phyloP scores from a whole-genome alignment of 2,797 vertebrate genomes.

The Melopsittacus undulatus region DNA sequence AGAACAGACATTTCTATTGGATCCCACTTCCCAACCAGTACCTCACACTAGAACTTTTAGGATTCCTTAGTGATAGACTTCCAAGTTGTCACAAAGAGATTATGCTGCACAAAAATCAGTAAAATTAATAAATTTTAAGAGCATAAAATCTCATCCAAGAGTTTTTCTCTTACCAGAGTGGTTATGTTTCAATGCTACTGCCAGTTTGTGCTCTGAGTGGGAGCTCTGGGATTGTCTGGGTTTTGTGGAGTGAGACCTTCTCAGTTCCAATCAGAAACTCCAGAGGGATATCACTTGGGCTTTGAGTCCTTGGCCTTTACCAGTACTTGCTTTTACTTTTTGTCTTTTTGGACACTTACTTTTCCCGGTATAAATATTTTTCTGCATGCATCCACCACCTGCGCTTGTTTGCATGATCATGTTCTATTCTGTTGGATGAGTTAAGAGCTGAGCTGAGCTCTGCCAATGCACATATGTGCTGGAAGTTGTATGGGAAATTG shows the following conservation, averaged over 20 bases:
- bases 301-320: not conserved
- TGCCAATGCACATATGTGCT: constrained; percentile 46
- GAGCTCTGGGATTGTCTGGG: not conserved
- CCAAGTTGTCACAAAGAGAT: not conserved
- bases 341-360: not conserved
- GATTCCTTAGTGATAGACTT: not conserved
- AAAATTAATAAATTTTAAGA: not conserved
- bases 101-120: not conserved
- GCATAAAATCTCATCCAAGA: not conserved
- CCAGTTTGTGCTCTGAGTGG: not conserved
- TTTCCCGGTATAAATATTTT: constrained; percentile 21
- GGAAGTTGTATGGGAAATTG: constrained; percentile 47
- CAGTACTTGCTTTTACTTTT: not conserved
- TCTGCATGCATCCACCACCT: not conserved
- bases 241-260: not conserved
- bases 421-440: constrained; percentile 48
- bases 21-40: not conserved
- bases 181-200: not conserved
- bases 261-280: not conserved
- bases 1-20: not conserved
- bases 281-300: not conserved
- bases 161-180: not conserved
- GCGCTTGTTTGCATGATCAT: not conserved
- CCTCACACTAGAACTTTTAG: not conserved
- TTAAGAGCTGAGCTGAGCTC: constrained; percentile 32